Conservation (phyloP, 1,140 invertebrate species). For the Penaeus japonicus region DNA sequence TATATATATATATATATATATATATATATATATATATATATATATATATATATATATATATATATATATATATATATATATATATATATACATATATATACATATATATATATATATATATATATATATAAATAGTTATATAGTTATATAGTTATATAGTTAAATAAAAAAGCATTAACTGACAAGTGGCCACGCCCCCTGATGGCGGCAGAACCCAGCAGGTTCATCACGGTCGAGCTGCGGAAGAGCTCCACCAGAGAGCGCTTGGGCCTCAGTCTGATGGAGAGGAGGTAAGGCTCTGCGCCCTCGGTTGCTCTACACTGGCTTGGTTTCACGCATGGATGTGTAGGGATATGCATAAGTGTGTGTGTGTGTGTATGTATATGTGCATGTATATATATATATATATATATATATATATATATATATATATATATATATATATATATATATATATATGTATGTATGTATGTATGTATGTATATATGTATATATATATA, state of each 20-base stretch:
- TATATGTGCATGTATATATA: not conserved
- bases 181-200: not conserved
- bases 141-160: no score
- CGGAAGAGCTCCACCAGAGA: not conserved
- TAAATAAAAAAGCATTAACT: no score
- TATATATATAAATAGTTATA: no score
- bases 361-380: not conserved
- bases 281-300: constrained; percentile 15
- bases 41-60: not conserved
- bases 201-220: constrained; percentile 9
- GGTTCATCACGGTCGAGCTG: not conserved
- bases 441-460: not conserved
- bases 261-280: not conserved
- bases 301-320: no score
- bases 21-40: not conserved
- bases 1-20: no score
- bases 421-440: not conserved
- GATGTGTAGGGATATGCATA: not conserved
- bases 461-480: not conserved
- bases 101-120: not conserved
- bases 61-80: not conserved
- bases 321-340: no score
- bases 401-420: not conserved
- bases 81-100: not conserved
- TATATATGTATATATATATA: not conserved